Evolutionary conservation across 1,140 invertebrate species (phyloP), one percentile per base, ranked within the genome.

Genomic region (Psilanteris sp.): DNA sequence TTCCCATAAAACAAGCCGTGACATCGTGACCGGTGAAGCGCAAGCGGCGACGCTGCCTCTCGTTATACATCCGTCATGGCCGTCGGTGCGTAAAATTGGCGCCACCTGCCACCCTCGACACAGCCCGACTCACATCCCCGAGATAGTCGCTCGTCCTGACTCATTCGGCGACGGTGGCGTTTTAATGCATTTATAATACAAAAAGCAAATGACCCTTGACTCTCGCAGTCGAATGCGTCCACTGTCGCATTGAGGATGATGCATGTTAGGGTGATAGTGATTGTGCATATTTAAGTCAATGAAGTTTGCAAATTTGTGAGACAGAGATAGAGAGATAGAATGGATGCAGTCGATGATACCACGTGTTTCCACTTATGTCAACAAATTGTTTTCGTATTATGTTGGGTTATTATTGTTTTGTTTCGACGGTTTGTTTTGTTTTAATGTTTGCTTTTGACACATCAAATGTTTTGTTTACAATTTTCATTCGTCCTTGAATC

Each of bases 21-120:
- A 77, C 78, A 79, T 79, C 70, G 66, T 77, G 70, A 37, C 43
- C 74, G 57, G 44, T 46, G 78, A 75, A 79, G 78, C 78, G 74
- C 71, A 24, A 36, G 59, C 57, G 46, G 22, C 43, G 52, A 43
- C 55, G 55, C 15, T 54, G 62, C 46, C 57, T 73, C 66, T 70
- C 62, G 77, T 75, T 78, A 75, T 62, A 72, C 83, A 87, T 88
- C 87, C 86, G 87, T 89, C 86, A 88, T 83, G 85, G 80, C 78
- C 87, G 85, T 79, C 81, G 86, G 85, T 80, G 85, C 86, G 87
- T 88, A 84, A 89, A 89, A 89, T 89, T 89, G 81, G 82, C 83
- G 87, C 87, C 87, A 89, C 87, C 87, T 89, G 87, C 83, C 87
- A 86, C 85, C 85, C 87, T 82, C 74, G 20, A 54, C 54, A 15